These are phyloP conservation scores for Ranitomeya variabilis DNA, from an alignment of 2,113 vertebrate species.

Conservation along the genomic window DNA sequence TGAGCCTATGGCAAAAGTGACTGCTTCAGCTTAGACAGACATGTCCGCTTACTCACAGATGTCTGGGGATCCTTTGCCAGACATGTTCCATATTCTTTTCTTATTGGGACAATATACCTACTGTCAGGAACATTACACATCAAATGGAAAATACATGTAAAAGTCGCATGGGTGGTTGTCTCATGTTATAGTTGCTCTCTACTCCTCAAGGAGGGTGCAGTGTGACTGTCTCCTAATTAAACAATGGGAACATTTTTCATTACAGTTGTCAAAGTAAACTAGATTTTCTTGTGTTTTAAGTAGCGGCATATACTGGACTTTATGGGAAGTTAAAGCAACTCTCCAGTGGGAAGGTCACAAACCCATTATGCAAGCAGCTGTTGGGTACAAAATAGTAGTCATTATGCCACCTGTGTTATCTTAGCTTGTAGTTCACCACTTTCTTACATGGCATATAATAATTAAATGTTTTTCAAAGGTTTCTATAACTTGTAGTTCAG, in stretches of 20 bases:
- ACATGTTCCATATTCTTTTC: constrained; percentile 31
- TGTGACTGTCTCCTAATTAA: background rate
- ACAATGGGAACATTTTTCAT: background rate
- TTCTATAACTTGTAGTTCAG: too few species aligned
- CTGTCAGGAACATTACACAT: rapidly evolving
- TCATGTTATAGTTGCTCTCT: too few species aligned
- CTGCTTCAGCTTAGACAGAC: constrained; percentile 24
- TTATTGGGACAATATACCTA: background rate
- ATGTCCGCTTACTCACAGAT: constrained; percentile 33
- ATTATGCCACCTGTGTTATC: background rate
- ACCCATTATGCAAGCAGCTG: too few species aligned
- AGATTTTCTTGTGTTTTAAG: background rate
- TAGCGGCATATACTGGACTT: background rate
- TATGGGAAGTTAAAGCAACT: background rate
- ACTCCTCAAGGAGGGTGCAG: background rate
- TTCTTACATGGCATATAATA: too few species aligned
- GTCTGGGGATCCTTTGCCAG: background rate
- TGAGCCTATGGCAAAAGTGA: constrained; percentile 37
- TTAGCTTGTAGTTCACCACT: background rate
- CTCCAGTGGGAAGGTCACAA: background rate
- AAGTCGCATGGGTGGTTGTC: background rate
- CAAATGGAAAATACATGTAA: background rate
- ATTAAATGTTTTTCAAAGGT: too few species aligned
- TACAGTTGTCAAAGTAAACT: background rate
- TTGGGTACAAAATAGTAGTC: background rate